Percentiles rank a stretch among this genome's conserved stretches.
Evolutionary conservation across 2,797 vertebrate species (phyloP).

Genomic region (Liasis olivaceus): DNA sequence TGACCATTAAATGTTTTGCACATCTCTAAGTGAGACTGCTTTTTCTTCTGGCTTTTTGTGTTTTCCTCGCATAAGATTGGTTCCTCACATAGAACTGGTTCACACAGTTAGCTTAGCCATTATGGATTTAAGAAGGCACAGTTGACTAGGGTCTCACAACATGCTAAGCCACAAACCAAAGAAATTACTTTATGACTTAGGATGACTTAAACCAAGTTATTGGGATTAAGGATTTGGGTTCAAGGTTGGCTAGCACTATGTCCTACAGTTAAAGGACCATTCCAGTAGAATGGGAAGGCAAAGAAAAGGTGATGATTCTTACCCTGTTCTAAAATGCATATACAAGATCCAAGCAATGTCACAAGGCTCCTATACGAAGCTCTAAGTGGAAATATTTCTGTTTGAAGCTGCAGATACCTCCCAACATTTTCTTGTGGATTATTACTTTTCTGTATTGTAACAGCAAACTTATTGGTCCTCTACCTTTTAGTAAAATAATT

Average conservation of each 20-base stretch:
- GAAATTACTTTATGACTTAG: neutral
- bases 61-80: neutral
- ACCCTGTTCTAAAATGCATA: neutral
- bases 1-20: neutral
- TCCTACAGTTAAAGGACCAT: neutral
- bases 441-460: neutral
- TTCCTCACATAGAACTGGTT: neutral
- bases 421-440: neutral
- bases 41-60: neutral
- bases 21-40: neutral
- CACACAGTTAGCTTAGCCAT: neutral
- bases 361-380: neutral
- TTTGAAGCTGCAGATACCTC: neutral
- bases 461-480: neutral
- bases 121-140: neutral
- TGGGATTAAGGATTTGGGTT: neutral
- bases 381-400: too few species aligned
- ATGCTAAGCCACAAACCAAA: neutral
- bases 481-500: neutral
- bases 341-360: neutral
- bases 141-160: neutral
- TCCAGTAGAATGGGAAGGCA: neutral
- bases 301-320: neutral
- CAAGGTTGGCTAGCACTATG: neutral
- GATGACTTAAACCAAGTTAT: neutral